A percentile compares a stretch with the other conserved stretches of the same genome.
Evolutionary conservation across 2,797 vertebrate genomes (phyloP).

Genomic region (Prunella strophiata): DNA sequence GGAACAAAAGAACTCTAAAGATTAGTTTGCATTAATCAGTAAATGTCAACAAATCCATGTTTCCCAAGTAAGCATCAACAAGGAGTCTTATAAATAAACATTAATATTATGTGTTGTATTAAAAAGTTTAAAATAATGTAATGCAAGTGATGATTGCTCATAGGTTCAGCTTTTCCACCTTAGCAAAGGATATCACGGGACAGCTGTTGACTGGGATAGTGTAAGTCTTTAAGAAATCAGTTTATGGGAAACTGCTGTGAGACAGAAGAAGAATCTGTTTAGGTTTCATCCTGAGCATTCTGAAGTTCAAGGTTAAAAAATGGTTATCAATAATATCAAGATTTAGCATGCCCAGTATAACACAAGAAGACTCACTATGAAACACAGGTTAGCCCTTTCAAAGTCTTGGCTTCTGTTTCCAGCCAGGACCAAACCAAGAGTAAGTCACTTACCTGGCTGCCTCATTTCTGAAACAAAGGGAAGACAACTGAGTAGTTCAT

Average conservation of each 20-base stretch:
- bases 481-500: background rate
- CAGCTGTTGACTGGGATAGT: background rate
- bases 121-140: background rate
- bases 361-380: background rate
- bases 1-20: background rate
- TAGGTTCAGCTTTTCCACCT: background rate
- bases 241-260: background rate
- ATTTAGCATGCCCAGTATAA: background rate
- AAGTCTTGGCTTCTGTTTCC: background rate
- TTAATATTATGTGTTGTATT: background rate
- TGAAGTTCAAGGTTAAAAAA: background rate
- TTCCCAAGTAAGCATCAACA: background rate
- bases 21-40: background rate
- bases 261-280: background rate
- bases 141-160: background rate
- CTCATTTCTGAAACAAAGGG: background rate
- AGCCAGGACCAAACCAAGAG: background rate
- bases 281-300: background rate
- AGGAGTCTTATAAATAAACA: background rate
- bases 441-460: background rate
- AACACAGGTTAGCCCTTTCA: background rate
- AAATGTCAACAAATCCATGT: background rate
- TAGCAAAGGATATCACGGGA: background rate
- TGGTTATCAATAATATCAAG: background rate
- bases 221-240: background rate